Base-by-base conservation (phyloP, 37 sponge, comb jelly and placozoan species). In the Ephydatia muelleri region DNA sequence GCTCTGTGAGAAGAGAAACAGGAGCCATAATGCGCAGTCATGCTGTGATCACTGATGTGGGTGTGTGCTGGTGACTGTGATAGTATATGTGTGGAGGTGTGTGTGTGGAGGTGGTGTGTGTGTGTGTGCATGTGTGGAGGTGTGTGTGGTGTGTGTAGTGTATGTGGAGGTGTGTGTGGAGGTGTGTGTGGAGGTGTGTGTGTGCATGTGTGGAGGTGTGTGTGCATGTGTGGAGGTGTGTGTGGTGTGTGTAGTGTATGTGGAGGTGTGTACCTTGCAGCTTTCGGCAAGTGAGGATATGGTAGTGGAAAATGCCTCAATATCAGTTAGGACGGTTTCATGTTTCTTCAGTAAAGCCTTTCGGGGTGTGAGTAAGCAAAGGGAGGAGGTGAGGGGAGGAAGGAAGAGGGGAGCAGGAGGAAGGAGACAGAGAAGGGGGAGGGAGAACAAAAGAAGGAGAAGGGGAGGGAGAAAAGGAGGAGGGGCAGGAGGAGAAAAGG, bases 261-360 rank as follows among this genome's bases (percentile, higher is more conserved):
- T 81, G 30, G 71, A 27, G 29, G n/a, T 3, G 36, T 0, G 21
- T 64, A 93, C 94, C 84, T 93, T 49, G 82, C 96, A 95, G 80
- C 93, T 89, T 27, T 72, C 70, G 83, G 48, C 79, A 8, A 95
- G 89, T 9, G 70, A 14, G 11, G 49, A 30, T 30, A 95, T 47
- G 12, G 82, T 90, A 38, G 72, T 30, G 21, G 49, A 82, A 73
- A 85, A 95, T 5, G 78, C 90, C 33, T 92, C 91, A 65, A 95
- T 79, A 35, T 95, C 96, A 43, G 90, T 83, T 43, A 95, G 25
- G 16, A 95, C 86, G 0, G 88, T 75, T 71, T 95, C 96, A 75
- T 95, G 96, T 69, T 95, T 95, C 78, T 90, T 93, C 38, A 93
- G 79, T 38, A 95, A 75, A 67, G 91, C 87, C 93, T 95, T 72